Percentiles rank a stretch among this genome's conserved stretches.
phyloP scores from a whole-genome alignment of 2,113 vertebrate genomes.

The Microtus ochrogaster region DNA sequence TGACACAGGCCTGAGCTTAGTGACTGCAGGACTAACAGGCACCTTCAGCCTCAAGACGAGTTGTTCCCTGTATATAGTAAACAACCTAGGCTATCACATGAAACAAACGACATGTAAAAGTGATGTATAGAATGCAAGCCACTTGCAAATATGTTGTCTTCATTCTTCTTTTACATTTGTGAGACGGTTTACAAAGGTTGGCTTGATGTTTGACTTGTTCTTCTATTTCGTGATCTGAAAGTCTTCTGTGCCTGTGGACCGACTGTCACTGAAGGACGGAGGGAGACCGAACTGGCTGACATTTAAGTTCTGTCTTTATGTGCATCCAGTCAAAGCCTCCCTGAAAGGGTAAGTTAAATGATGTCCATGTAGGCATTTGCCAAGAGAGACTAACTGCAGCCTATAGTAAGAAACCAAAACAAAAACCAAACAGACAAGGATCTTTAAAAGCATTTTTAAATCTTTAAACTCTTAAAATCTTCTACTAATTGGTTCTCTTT shows the following conservation, averaged over 20 bases:
- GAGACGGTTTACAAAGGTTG: conserved; percentile 37
- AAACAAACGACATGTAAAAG: conserved; percentile 33
- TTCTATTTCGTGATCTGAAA: conserved; percentile 42
- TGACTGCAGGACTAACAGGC: not conserved
- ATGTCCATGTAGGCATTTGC: not conserved
- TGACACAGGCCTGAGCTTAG: not conserved
- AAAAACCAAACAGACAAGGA: not conserved
- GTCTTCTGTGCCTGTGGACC: not conserved
- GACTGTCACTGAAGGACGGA: conserved; percentile 19
- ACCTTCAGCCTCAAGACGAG: not conserved
- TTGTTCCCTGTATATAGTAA: not conserved
- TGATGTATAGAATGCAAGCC: conserved; percentile 20
- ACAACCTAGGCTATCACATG: not conserved
- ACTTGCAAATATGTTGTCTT: conserved; percentile 35
- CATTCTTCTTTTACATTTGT: conserved; percentile 55
- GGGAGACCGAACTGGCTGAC: not conserved
- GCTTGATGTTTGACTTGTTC: conserved; percentile 49
- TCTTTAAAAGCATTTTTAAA: conserved; percentile 3
- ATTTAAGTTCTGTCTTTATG: conserved; percentile 40
- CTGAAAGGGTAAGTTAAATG: conserved; percentile 41
- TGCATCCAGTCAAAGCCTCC: conserved; percentile 41
- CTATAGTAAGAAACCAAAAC: not conserved
- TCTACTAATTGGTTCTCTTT: not conserved
- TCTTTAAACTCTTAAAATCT: no score
- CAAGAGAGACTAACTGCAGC: conserved; percentile 25